Conservation (phyloP, 1,140 invertebrate genomes). For the Ostrea denselamellosa region DNA sequence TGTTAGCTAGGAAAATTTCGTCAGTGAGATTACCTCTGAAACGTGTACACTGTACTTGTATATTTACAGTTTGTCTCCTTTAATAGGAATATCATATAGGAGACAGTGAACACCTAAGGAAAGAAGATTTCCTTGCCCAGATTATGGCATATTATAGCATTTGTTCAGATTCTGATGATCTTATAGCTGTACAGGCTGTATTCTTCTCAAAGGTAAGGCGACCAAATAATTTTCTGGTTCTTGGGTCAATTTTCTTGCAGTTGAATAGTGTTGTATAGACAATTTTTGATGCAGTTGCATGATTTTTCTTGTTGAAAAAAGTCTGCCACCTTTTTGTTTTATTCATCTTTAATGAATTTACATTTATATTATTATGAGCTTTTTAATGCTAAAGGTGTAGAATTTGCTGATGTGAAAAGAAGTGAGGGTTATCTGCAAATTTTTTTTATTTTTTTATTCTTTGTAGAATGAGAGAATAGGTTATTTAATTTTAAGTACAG, state of each 20-base stretch:
- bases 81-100: constrained; percentile 63
- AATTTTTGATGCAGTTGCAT: no score
- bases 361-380: no score
- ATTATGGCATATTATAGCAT: constrained; percentile 57
- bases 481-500: constrained; percentile 43
- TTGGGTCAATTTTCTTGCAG: neutral
- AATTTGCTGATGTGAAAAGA: no score
- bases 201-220: constrained; percentile 59
- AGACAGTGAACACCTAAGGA: constrained; percentile 60
- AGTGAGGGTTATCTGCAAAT: no score
- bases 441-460: neutral
- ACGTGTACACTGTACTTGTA: no score
- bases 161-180: constrained; percentile 48
- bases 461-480: constrained; percentile 53
- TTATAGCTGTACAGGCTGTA: constrained; percentile 56
- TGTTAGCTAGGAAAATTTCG: no score
- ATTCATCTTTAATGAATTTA: no score
- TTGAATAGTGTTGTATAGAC: neutral
- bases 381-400: no score
- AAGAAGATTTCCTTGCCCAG: constrained; percentile 62
- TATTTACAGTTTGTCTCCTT: neutral
- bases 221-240: no score
- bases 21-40: no score
- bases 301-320: no score
- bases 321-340: no score